Evolutionary conservation across 1,140 invertebrate genomes (phyloP).

Genomic region (Drosophila sp.): DNA sequence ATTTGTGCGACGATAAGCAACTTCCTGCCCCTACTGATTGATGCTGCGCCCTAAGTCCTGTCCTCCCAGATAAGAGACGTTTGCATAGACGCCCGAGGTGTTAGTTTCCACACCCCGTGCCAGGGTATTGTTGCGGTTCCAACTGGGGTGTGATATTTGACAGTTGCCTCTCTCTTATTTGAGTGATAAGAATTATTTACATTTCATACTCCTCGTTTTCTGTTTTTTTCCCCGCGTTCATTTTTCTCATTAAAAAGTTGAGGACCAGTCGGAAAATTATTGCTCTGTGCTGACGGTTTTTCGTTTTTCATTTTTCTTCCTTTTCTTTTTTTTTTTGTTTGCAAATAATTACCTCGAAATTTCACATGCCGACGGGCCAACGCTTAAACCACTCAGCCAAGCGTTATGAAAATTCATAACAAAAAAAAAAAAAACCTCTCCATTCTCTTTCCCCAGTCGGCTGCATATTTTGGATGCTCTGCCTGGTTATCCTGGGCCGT

Average conservation of each 20-base stretch:
- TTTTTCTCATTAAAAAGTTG: conserved; percentile 81
- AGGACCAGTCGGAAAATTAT: conserved; percentile 65
- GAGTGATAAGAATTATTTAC: conserved; percentile 79
- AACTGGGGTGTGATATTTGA: conserved; percentile 72
- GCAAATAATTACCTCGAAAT: conserved; percentile 78
- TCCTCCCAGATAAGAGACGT: conserved; percentile 62
- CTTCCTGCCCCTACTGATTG: conserved; percentile 55
- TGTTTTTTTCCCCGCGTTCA: conserved; percentile 41
- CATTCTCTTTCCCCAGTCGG: conserved; percentile 2
- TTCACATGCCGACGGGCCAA: conserved; percentile 39
- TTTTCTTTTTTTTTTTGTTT: conserved; percentile 43
- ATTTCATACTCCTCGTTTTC: conserved; percentile 49
- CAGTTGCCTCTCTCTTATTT: conserved; percentile 55
- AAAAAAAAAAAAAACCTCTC: conserved; percentile 36
- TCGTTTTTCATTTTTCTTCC: conserved; percentile 37
- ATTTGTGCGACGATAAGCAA: conserved; percentile 58
- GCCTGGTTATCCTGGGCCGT: conserved; percentile 51
- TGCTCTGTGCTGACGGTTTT: conserved; percentile 63
- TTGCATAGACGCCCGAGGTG: conserved; percentile 60
- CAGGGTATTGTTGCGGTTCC: conserved; percentile 46
- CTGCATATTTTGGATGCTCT: conserved; percentile 54
- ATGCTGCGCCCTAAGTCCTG: conserved; percentile 41
- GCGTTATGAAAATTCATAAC: conserved; percentile 82
- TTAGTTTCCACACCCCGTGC: conserved; percentile 66
- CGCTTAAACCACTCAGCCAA: conserved; percentile 77